These are phyloP conservation scores for Antheraea yamamai DNA, from an alignment of 2,888 invertebrate genomes.

Conservation along the genomic window DNA sequence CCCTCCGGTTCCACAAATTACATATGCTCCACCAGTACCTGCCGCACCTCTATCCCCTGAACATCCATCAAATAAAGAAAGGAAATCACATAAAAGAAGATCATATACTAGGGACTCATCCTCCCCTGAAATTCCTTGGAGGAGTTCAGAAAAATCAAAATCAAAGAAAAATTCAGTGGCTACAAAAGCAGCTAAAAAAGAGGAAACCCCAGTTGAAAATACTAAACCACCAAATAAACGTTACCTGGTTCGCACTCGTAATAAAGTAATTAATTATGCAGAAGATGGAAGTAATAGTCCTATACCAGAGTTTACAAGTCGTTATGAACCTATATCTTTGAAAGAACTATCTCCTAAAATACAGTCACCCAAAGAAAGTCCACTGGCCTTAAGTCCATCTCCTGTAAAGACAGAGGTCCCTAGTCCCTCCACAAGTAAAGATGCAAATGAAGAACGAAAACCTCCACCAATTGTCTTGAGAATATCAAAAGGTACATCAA, in stretches of 20 bases:
- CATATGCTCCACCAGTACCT: slow-evolving; percentile 75
- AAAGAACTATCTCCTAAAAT: slow-evolving; percentile 56
- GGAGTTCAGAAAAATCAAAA: slow-evolving; percentile 71
- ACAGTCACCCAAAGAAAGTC: slow-evolving; percentile 73
- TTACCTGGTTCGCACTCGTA: slow-evolving; percentile 79
- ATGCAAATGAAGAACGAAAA: slow-evolving; percentile 72
- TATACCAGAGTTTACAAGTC: slow-evolving; percentile 67
- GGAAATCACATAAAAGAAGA: slow-evolving; percentile 64
- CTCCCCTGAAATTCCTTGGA: slow-evolving; percentile 73
- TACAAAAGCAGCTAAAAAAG: slow-evolving; percentile 73
- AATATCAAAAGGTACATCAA: slow-evolving; percentile 90
- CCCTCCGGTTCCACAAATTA: slow-evolving; percentile 78
- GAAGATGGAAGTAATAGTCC: slow-evolving; percentile 83
- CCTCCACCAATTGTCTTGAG: slow-evolving; percentile 93
- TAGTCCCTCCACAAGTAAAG: slow-evolving; percentile 77
- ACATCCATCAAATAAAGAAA: slow-evolving; percentile 69
- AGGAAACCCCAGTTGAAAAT: slow-evolving; percentile 62
- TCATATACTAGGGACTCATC: slow-evolving; percentile 73
- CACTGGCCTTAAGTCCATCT: slow-evolving; percentile 64
- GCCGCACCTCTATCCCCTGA: slow-evolving; percentile 74
- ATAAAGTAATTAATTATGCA: slow-evolving; percentile 84
- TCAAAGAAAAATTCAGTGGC: slow-evolving; percentile 66
- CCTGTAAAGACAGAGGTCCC: slow-evolving; percentile 64
- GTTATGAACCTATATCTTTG: slow-evolving; percentile 57
- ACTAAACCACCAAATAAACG: slow-evolving; percentile 77